These are phyloP conservation scores for Tautogolabrus adspersus DNA, from an alignment of 2,113 vertebrate species.

Conservation along the genomic window DNA sequence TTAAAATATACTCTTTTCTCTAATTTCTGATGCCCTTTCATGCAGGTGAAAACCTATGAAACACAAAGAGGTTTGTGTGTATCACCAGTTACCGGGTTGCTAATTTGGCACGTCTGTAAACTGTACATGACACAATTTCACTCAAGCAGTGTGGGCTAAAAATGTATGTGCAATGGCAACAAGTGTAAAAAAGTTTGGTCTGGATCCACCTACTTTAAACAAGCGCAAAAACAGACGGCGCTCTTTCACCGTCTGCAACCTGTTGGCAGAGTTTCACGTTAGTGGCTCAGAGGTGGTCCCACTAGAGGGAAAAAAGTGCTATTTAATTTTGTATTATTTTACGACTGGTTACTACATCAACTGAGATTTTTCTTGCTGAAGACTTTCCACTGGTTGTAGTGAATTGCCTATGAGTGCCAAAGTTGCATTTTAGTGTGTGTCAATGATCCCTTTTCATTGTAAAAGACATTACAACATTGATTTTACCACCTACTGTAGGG, in stretches of 20 bases:
- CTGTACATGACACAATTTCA: slow-evolving; percentile 26
- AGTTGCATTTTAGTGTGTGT: slow-evolving; percentile 21
- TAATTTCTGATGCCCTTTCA: not conserved
- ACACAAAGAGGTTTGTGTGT: not conserved
- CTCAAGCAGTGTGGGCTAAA: slow-evolving; percentile 44
- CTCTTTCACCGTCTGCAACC: slow-evolving; percentile 42
- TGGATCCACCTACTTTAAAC: slow-evolving; percentile 53
- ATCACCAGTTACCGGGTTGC: too few relatives aligned
- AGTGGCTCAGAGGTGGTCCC: slow-evolving; percentile 59
- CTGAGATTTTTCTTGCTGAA: not conserved
- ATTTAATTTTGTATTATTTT: slow-evolving; percentile 41
- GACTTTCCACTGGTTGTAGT: slow-evolving; percentile 54
- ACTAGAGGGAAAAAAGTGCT: slow-evolving; percentile 4
- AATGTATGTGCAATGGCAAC: slow-evolving; percentile 63
- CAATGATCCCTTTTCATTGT: slow-evolving; percentile 42
- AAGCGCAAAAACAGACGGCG: slow-evolving; percentile 62
- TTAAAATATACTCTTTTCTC: not conserved
- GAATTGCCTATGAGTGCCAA: slow-evolving; percentile 28
- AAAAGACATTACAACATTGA: slow-evolving; percentile 18
- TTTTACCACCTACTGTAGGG: slow-evolving; percentile 49
- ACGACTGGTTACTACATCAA: slow-evolving; percentile 50
- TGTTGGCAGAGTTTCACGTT: slow-evolving; percentile 31
- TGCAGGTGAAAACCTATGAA: not conserved
- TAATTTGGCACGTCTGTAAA: too few relatives aligned
- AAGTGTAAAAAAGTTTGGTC: slow-evolving; percentile 55